Evolutionary conservation across 1,140 invertebrate genomes (phyloP), one percentile per base, ranked within the genome.

Genomic region (Drosophila kanapiae): DNA sequence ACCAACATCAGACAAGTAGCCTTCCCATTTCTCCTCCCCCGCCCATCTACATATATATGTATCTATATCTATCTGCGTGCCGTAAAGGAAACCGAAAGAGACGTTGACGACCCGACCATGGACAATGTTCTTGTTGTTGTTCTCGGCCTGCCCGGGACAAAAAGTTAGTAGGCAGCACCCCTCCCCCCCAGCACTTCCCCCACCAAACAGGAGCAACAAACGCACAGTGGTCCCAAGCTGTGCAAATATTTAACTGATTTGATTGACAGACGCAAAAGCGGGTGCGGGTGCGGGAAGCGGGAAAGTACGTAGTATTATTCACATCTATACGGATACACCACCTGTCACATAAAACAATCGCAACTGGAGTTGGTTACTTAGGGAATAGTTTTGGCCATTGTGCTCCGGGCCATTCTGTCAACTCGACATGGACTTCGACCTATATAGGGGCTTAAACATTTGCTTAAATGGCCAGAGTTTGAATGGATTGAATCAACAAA

Each of bases 91-190:
- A 58, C 49, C 49, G 60, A 49, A 40, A 45, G 65, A 8, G 58
- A 48, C 74, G 45, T 43, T 47, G 58, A 40, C 70, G 74, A 71
- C 80, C 80, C 82, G 82, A 85, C 82, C 82, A 86, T 82, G 79
- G 82, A 86, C 82, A 86, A 86, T 76, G 59, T 82, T 48, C 80
- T 80, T 87, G 62, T 67, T 86, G 83, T 87, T 83, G 67, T 42
- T 62, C 69, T 48, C 29, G 67, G 29, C 45, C 42, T 31, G 75
- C 51, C 75, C 57, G 51, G 75, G 75, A 48, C 45, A 33, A 63
- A 47, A 72, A 75, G 63, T 40, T 35, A 54, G 62, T 54, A 77
- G 74, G 54, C 35, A 67, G 33, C 35, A 33, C 61, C 59, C 53
- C 42, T 11, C 68, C 37, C 56, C 14, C 9, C 42, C 47, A 27